Percentiles rank a stretch among this genome's conserved stretches.
These are phyloP conservation scores for Andrena dorsata DNA, from an alignment of 2,888 invertebrate species.

Conservation along the genomic window DNA sequence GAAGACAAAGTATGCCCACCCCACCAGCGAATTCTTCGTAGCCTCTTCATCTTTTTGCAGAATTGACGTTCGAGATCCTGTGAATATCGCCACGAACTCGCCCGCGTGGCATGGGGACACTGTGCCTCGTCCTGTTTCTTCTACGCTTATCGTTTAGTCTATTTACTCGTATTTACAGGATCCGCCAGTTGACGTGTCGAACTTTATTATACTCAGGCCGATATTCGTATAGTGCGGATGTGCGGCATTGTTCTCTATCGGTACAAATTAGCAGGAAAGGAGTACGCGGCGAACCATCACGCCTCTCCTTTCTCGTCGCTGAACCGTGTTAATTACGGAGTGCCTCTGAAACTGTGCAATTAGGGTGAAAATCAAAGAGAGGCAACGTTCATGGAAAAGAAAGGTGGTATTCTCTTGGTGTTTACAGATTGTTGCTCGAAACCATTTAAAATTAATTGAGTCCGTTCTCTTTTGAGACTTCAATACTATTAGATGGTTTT, in stretches of 20 bases:
- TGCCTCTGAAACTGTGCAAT: conserved; percentile 11
- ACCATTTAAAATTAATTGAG: not conserved
- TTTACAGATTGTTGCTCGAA: not conserved
- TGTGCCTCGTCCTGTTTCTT: not conserved
- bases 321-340: conserved; percentile 41
- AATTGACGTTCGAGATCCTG: not conserved
- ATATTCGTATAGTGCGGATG: conserved; percentile 50
- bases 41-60: not conserved
- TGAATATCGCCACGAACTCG: not conserved
- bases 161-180: conserved; percentile 71
- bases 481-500: not conserved
- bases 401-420: not conserved
- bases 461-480: not conserved
- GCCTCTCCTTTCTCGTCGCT: conserved; percentile 10
- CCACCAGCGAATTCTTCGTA: not conserved
- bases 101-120: conserved; percentile 8
- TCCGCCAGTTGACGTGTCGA: conserved; percentile 64
- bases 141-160: conserved; percentile 55
- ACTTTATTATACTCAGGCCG: conserved; percentile 62
- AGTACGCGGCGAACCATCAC: conserved; percentile 4
- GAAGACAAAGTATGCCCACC: conserved; percentile 24
- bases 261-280: conserved; percentile 22
- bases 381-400: not conserved
- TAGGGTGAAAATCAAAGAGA: not conserved
- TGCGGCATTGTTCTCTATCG: conserved; percentile 51